Percentiles rank a stretch among this genome's conserved stretches.
Evolutionary conservation across 1,140 invertebrate species (phyloP).

Genomic region (Aporrectodea caliginosa): DNA sequence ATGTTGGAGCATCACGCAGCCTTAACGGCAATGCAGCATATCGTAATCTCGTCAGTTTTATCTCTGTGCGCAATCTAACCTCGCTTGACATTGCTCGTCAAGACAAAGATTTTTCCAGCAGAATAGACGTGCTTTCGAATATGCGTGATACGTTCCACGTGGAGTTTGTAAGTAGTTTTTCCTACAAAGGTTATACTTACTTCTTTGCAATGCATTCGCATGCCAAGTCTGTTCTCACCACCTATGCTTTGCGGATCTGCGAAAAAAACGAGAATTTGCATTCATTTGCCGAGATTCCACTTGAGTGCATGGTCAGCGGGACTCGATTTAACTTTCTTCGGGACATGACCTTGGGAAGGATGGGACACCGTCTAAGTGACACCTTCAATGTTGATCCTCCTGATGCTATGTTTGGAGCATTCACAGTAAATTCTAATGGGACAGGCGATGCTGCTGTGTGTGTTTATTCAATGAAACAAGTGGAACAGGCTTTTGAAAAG

Average conservation of each 20-base stretch:
- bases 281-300: neutral
- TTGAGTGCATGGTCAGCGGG: neutral
- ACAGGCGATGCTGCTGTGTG: no score
- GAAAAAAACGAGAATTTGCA: neutral
- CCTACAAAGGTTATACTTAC: slow-evolving; percentile 1
- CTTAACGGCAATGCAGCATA: neutral
- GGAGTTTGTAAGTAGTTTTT: neutral
- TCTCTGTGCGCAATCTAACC: neutral
- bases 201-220: neutral
- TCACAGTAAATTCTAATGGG: neutral
- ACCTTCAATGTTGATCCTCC: neutral
- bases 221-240: no score
- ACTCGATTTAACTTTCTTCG: neutral
- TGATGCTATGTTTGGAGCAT: neutral
- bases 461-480: neutral
- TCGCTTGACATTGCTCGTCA: neutral
- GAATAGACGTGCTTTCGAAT: neutral
- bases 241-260: slow-evolving; percentile 4
- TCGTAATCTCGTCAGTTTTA: neutral
- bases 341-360: neutral
- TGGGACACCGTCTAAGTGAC: neutral
- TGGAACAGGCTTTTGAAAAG: neutral
- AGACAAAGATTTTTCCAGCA: neutral
- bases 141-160: neutral
- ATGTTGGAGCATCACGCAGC: neutral